Base-by-base conservation (phyloP, 2,888 invertebrate species). In the Clitarchus hookeri region DNA sequence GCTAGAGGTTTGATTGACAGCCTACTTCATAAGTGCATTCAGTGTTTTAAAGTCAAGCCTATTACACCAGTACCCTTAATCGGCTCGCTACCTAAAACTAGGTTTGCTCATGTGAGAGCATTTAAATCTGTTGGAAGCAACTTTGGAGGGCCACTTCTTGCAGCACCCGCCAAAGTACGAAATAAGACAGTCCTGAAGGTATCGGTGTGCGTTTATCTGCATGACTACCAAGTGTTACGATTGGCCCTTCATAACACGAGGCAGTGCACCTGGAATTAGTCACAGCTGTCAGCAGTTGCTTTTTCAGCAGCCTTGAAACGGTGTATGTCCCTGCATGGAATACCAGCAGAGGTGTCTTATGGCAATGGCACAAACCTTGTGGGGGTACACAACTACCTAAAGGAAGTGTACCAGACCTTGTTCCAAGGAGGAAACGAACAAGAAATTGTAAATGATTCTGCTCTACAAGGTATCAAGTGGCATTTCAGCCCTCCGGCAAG, bases 401-500 rank as follows among this genome's bases (percentile, higher is more conserved):
- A 82, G 19, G 44, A 82, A 8, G 27, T 82, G 65, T 65, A 65
- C n/a, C 23, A 16, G 8, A 16, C n/a, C 27, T n/a, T 82, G 16
- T 36, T 36, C 36, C 11, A 27, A 36, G 4, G 82, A 36, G 82
- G 13, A 6, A 19, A 27, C 23, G 3, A 6, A 13, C 82, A 48
- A 48, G 65, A 26, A 26, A 53, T 84, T 13, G 16, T 44, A 25
- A 25, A 83, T 53, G 25, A 83, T 27, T 19, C 79, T 12, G 44
- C 84, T 19, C 16, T 27, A 6, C 86, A 89, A 9, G 87, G 87
- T 1, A 89, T 89, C 16, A 83, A 87, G 9, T 91, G 91, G 90
- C 88, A 90, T 65, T 91, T 91, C 84, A 90, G 88, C 26, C 90
- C 91, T 9, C 90, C 91, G 4, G 86, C 87, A 44, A 88, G 90